phyloP scores from a whole-genome alignment of 2,888 invertebrate genomes.

The Allygus modestus region DNA sequence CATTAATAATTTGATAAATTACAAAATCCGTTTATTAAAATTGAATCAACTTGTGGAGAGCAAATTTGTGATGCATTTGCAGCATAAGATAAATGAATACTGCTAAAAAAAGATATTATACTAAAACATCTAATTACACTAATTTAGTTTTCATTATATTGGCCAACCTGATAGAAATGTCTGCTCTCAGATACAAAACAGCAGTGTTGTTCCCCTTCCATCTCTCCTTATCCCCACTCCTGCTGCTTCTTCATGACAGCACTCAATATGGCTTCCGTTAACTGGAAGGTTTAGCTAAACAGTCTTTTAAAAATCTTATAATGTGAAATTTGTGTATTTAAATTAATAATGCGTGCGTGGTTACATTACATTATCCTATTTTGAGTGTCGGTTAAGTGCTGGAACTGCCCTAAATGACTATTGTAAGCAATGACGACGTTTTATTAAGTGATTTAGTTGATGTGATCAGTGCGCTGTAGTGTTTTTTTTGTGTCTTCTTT shows the following conservation, averaged over 20 bases:
- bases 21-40: too few relatives aligned
- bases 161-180: slow-evolving; percentile 55
- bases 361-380: neutral
- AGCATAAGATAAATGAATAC: too few relatives aligned
- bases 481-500: slow-evolving; percentile 60
- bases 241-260: slow-evolving; percentile 63
- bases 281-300: slow-evolving; percentile 60
- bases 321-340: slow-evolving; percentile 18
- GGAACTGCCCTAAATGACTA: slow-evolving; percentile 22
- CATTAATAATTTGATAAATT: too few relatives aligned
- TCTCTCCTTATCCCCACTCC: slow-evolving; percentile 51
- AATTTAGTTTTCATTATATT: slow-evolving; percentile 26
- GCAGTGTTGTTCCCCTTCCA: slow-evolving; percentile 57
- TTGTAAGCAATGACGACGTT: neutral
- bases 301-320: slow-evolving; percentile 29
- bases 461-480: slow-evolving; percentile 60
- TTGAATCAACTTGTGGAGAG: too few relatives aligned
- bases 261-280: slow-evolving; percentile 69
- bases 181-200: slow-evolving; percentile 62
- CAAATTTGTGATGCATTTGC: too few relatives aligned
- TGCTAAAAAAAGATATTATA: too few relatives aligned
- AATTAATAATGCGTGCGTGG: neutral
- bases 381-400: neutral
- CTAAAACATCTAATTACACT: neutral
- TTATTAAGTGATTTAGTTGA: slow-evolving; percentile 62